phyloP scores from a whole-genome alignment of 2,888 invertebrate species.

The Eupithecia dodoneata region DNA sequence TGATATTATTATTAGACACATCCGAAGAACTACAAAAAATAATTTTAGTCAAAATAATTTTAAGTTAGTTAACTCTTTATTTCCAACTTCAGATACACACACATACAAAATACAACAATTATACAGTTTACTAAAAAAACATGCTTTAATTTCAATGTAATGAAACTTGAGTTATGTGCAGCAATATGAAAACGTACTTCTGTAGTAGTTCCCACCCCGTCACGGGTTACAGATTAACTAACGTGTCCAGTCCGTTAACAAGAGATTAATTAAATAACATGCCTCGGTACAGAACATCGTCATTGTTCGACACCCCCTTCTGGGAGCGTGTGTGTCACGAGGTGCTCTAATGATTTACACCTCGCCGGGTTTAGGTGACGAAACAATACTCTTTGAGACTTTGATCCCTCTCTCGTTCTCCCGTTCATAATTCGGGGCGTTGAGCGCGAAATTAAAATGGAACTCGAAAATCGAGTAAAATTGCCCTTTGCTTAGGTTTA shows the following conservation, averaged over 20 bases:
- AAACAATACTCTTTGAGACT: constrained; percentile 46
- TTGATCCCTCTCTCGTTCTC: constrained; percentile 52
- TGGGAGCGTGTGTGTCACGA: constrained; percentile 30
- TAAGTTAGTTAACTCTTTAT: no score
- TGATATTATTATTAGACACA: no score
- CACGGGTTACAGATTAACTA: not conserved
- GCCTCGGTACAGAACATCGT: constrained; percentile 22
- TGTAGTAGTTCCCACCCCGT: not conserved
- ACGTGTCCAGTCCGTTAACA: not conserved
- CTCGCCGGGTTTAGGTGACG: constrained; percentile 39
- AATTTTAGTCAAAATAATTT: no score
- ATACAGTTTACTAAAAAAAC: no score
- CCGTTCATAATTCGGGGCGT: constrained; percentile 54
- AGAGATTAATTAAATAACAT: constrained; percentile 15
- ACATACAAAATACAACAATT: no score
- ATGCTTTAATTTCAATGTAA: no score
- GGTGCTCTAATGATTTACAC: constrained; percentile 42
- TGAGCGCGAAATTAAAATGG: not conserved
- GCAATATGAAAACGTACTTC: not conserved
- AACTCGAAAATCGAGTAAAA: not conserved
- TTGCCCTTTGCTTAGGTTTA: not conserved
- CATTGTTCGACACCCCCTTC: constrained; percentile 25
- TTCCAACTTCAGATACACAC: no score
- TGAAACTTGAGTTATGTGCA: not conserved
- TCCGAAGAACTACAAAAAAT: no score